Evolutionary conservation across 2,113 vertebrate species (phyloP).

Genomic region (Cepphus grylle): DNA sequence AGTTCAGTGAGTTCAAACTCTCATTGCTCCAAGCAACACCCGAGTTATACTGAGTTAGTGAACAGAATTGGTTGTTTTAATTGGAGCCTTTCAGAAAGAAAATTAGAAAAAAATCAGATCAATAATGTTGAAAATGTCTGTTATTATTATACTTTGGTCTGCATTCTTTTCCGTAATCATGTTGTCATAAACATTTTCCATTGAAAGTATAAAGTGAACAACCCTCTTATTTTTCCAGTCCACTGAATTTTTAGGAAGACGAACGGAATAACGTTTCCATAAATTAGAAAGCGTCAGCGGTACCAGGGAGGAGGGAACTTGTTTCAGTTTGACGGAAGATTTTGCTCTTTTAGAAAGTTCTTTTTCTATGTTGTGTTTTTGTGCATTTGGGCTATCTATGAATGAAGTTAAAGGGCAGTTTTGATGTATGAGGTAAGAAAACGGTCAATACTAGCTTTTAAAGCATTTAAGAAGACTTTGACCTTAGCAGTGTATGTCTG

Average conservation of each 20-base stretch:
- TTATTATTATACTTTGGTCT: background rate
- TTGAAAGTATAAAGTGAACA: background rate
- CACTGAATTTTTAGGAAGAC: background rate
- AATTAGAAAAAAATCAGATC: background rate
- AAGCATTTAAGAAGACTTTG: background rate
- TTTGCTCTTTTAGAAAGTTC: background rate
- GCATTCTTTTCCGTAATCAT: background rate
- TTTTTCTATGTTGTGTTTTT: background rate
- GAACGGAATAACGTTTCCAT: background rate
- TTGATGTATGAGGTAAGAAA: conserved; percentile 15
- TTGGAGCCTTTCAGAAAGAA: background rate
- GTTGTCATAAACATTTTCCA: background rate
- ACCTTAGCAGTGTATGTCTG: background rate
- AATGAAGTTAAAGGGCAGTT: background rate
- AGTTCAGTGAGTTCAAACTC: background rate
- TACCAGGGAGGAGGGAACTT: background rate
- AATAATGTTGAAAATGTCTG: background rate
- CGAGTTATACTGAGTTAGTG: background rate
- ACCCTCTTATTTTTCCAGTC: background rate
- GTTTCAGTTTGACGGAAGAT: background rate
- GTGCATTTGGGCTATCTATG: background rate
- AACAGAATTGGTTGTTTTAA: background rate
- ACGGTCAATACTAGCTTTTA: background rate
- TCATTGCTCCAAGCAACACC: background rate
- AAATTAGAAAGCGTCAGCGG: background rate